phyloP scores from a whole-genome alignment of 1,140 invertebrate species.

The Apis florea region DNA sequence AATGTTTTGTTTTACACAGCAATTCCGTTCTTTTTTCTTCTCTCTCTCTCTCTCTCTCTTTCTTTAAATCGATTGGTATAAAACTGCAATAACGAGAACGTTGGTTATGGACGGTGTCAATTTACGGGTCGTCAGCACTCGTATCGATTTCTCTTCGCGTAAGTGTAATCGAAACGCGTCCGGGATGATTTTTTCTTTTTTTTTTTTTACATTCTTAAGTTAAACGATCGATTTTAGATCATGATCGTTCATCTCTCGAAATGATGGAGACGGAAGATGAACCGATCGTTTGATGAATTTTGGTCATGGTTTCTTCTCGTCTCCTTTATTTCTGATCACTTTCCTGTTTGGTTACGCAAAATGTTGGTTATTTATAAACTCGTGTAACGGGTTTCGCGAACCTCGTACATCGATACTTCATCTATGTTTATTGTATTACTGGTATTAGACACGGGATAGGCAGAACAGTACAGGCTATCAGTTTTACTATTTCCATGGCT shows the following conservation, averaged over 20 bases:
- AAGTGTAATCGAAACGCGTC: constrained; percentile 16
- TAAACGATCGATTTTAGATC: neutral
- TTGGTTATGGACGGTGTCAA: neutral
- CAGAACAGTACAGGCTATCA: too few relatives aligned
- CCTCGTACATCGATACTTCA: neutral
- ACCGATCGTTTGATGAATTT: neutral
- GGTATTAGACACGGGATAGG: neutral
- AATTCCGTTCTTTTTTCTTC: neutral
- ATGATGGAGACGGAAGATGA: neutral
- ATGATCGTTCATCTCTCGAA: neutral
- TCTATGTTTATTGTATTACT: neutral
- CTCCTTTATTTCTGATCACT: neutral
- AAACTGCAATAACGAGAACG: neutral
- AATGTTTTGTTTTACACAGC: too few relatives aligned
- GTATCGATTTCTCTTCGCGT: neutral
- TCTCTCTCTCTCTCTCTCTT: neutral
- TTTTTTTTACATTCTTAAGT: too few relatives aligned
- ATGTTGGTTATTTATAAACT: constrained; percentile 6
- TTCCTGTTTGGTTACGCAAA: constrained; percentile 15
- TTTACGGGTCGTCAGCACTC: constrained; percentile 12
- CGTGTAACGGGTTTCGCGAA: constrained; percentile 1
- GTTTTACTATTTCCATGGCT: too few relatives aligned
- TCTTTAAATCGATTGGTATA: neutral
- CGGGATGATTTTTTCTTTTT: neutral
- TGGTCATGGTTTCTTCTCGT: neutral